phyloP scores from a whole-genome alignment of 2,888 invertebrate genomes.

The Phyto melanocephala region DNA sequence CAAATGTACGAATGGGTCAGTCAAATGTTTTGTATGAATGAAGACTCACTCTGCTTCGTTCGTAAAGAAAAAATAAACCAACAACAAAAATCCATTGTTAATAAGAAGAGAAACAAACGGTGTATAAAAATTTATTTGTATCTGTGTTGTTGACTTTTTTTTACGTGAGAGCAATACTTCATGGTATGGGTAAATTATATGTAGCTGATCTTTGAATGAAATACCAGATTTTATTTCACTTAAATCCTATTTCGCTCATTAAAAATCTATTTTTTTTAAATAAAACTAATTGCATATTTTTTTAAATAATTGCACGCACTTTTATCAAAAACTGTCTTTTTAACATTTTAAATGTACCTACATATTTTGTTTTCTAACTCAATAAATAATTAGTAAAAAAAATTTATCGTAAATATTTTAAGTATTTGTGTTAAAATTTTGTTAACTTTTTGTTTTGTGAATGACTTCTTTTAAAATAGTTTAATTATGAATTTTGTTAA shows the following conservation, averaged over 20 bases:
- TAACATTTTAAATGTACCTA: too few species aligned
- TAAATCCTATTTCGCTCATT: not conserved
- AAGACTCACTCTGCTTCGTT: conserved; percentile 30
- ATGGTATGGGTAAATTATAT: not conserved
- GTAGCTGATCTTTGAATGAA: not conserved
- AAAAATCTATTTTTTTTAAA: too few species aligned
- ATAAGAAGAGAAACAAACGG: conserved; percentile 29
- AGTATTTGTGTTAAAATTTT: too few species aligned
- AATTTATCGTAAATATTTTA: too few species aligned
- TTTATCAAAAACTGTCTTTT: too few species aligned
- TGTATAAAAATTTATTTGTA: not conserved
- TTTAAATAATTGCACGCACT: too few species aligned
- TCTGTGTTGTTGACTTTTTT: conserved; percentile 17
- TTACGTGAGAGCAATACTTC: not conserved
- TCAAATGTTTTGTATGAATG: conserved; percentile 55
- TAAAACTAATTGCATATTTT: too few species aligned
- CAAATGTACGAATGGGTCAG: conserved; percentile 58
- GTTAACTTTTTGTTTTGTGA: too few species aligned
- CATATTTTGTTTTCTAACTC: too few species aligned
- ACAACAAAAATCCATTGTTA: conserved; percentile 34
- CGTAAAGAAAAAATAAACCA: conserved; percentile 29
- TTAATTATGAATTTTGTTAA: too few species aligned
- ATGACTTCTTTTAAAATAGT: too few species aligned
- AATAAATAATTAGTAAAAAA: too few species aligned
- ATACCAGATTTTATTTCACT: not conserved